These are phyloP conservation scores for Chelonus formosanus DNA, from an alignment of 2,888 invertebrate genomes.

Conservation along the genomic window DNA sequence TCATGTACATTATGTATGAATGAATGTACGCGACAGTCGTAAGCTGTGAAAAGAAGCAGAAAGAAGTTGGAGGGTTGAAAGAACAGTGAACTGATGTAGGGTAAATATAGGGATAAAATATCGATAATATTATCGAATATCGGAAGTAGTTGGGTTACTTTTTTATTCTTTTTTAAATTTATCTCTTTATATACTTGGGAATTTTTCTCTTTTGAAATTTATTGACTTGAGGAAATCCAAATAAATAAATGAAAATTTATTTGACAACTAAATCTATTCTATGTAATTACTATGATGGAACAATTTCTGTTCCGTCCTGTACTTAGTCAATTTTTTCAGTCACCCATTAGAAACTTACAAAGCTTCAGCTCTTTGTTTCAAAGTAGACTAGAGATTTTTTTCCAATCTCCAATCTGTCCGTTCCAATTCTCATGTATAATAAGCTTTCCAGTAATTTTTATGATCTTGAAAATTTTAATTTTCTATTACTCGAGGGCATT, in stretches of 20 bases:
- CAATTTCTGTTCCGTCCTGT: too few relatives aligned
- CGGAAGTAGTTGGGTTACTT: background rate
- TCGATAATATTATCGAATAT: constrained; percentile 44
- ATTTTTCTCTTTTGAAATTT: background rate
- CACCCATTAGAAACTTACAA: too few relatives aligned
- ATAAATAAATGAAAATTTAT: too few relatives aligned
- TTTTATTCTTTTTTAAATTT: constrained; percentile 3
- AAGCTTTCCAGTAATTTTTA: too few relatives aligned
- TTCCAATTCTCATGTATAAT: constrained; percentile 1
- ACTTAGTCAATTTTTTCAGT: too few relatives aligned
- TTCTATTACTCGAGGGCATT: constrained; percentile 18
- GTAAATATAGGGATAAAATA: constrained; percentile 53
- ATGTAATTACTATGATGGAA: too few relatives aligned
- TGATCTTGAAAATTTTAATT: constrained; percentile 28
- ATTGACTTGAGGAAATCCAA: background rate
- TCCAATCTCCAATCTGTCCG: constrained; percentile 11
- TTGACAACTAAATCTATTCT: too few relatives aligned
- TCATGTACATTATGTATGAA: constrained; percentile 32
- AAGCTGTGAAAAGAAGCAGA: constrained; percentile 30
- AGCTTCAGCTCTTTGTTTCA: too few relatives aligned
- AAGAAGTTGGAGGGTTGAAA: background rate
- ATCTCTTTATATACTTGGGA: background rate
- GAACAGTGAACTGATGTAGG: constrained; percentile 40
- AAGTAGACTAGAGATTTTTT: too few relatives aligned
- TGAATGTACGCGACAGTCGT: constrained; percentile 29